Conservation (phyloP, 2,113 vertebrate genomes). For the Pluvianellus socialis region DNA sequence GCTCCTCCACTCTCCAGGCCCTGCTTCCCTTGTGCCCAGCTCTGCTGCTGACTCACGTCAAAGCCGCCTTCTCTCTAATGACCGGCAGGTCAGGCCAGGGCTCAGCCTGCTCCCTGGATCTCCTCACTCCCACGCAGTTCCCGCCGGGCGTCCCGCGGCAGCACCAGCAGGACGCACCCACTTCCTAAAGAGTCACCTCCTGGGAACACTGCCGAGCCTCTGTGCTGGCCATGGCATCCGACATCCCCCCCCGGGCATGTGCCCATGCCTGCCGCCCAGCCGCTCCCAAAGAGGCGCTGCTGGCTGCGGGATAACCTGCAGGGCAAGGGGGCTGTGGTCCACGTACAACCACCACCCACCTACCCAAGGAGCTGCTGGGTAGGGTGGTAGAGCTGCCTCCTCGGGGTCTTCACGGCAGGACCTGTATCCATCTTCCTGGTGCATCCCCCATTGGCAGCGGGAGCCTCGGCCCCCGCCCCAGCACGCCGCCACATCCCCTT, state of each 20-base stretch:
- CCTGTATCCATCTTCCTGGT: rapidly evolving
- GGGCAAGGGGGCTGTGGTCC: background rate
- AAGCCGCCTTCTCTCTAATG: slow-evolving; percentile 4
- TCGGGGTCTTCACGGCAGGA: background rate
- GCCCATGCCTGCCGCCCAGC: background rate
- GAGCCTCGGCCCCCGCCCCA: no score
- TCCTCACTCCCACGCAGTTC: slow-evolving; percentile 33
- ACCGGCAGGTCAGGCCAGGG: background rate
- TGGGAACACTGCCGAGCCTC: background rate
- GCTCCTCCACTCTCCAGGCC: background rate
- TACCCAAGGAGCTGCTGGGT: background rate
- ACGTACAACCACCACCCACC: background rate
- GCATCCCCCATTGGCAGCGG: background rate
- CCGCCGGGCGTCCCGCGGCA: background rate
- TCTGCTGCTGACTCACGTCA: slow-evolving; percentile 2
- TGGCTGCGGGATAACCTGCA: background rate
- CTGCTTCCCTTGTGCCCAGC: background rate
- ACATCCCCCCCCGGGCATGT: background rate
- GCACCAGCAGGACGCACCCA: slow-evolving; percentile 5
- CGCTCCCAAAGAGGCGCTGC: background rate
- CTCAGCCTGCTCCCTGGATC: background rate
- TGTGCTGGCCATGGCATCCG: background rate
- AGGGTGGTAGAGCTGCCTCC: background rate
- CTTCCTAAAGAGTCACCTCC: slow-evolving; percentile 65
- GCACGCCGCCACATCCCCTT: background rate